A percentile compares a stretch with the other conserved stretches of the same genome.
phyloP scores from a whole-genome alignment of 2,113 vertebrate genomes.

The Tringa solitaria region DNA sequence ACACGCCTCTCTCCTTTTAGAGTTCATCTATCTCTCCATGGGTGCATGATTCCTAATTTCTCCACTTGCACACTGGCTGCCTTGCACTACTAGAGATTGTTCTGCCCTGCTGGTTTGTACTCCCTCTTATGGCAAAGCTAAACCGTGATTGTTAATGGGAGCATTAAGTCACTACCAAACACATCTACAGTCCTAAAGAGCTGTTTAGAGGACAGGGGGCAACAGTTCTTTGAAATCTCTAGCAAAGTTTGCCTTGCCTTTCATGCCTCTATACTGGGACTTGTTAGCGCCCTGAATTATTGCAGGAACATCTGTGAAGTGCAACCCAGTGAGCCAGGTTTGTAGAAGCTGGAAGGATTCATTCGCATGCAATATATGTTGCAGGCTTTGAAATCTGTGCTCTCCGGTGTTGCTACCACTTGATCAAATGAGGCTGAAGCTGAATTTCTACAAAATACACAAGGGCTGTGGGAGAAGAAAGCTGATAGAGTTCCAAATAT shows the following conservation, averaged over 20 bases:
- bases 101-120: not conserved
- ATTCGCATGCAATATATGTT: not conserved
- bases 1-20: accelerated
- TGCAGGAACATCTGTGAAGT: not conserved
- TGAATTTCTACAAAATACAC: not conserved
- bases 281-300: too few species aligned
- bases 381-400: not conserved
- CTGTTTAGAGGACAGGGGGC: not conserved
- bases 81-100: not conserved
- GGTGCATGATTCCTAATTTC: accelerated
- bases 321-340: not conserved
- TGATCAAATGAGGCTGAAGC: not conserved
- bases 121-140: not conserved
- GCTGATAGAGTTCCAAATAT: not conserved
- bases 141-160: not conserved
- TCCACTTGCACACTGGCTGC: not conserved
- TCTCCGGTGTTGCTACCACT: not conserved
- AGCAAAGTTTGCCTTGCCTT: not conserved
- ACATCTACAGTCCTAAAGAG: not conserved
- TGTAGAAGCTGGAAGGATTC: not conserved
- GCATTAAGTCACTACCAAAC: not conserved
- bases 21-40: not conserved
- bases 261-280: accelerated
- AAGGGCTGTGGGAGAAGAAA: not conserved
- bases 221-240: not conserved